phyloP scores from a whole-genome alignment of 37 sponge, comb jelly and placozoan species.

The Oscarella lobularis region DNA sequence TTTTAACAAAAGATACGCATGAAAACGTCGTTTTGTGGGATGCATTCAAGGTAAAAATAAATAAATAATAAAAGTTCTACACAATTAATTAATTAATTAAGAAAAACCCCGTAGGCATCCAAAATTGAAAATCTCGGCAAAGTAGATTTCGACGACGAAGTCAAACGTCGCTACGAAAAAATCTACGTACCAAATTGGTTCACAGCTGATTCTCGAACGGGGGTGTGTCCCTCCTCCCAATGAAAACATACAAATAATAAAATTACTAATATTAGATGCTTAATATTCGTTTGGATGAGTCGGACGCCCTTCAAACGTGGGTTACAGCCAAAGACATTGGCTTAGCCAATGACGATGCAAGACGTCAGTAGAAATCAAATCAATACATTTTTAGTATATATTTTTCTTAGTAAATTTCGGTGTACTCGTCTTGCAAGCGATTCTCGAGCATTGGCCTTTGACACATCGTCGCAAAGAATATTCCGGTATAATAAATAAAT shows the following conservation, averaged over 20 bases:
- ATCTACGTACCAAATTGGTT: constrained; percentile 94
- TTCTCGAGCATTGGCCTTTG: neutral
- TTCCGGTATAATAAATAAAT: too few species aligned
- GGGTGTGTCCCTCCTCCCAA: constrained; percentile 52
- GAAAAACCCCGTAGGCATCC: too few species aligned
- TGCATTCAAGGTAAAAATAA: constrained; percentile 24
- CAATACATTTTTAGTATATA: neutral
- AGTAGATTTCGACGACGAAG: constrained; percentile 74
- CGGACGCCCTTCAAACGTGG: neutral
- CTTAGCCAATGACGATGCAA: neutral
- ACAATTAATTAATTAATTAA: too few species aligned
- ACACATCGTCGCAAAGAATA: neutral
- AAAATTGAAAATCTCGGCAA: constrained; percentile 49
- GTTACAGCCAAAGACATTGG: neutral
- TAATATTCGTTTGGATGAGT: neutral
- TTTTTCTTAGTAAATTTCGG: neutral
- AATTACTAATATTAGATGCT: neutral
- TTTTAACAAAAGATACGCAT: constrained; percentile 57
- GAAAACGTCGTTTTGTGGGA: constrained; percentile 62
- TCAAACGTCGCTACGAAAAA: constrained; percentile 21
- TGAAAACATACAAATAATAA: too few species aligned
- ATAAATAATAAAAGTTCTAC: too few species aligned
- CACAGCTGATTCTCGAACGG: constrained; percentile 80
- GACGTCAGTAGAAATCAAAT: neutral
- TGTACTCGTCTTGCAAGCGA: neutral